These are phyloP conservation scores for Athene noctua DNA, from an alignment of 2,113 vertebrate genomes.

Conservation along the genomic window DNA sequence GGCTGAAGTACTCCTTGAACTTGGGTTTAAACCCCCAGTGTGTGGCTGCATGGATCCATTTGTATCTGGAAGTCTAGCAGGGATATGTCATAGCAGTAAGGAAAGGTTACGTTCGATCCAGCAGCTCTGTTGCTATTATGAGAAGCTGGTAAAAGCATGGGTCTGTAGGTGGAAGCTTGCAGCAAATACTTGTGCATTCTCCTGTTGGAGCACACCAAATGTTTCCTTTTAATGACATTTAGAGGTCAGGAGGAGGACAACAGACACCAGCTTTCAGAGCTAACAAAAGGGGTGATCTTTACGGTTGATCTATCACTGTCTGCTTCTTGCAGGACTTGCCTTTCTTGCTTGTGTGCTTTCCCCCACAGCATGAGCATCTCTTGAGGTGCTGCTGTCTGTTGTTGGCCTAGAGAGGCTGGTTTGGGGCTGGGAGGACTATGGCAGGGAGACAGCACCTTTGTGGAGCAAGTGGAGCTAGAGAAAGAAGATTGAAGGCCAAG, in stretches of 20 bases:
- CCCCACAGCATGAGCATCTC: background rate
- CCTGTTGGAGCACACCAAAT: background rate
- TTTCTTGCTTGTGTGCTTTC: background rate
- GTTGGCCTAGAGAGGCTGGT: background rate
- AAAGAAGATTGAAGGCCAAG: background rate
- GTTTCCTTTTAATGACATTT: constrained; percentile 29
- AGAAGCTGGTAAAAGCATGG: background rate
- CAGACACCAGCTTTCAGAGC: background rate
- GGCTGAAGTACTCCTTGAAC: background rate
- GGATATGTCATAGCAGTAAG: background rate
- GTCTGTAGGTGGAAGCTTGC: background rate
- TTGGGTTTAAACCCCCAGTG: background rate
- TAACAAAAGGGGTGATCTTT: background rate
- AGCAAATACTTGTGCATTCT: background rate
- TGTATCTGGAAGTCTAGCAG: background rate
- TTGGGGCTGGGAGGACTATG: background rate
- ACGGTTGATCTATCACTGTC: background rate
- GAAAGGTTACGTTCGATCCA: background rate
- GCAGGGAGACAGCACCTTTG: background rate
- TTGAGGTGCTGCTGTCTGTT: background rate
- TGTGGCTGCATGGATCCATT: background rate
- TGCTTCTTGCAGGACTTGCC: background rate
- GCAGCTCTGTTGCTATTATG: background rate
- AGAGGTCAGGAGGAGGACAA: constrained; percentile 33
- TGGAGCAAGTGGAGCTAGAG: background rate